Percentiles rank a stretch among this genome's conserved stretches.
Conservation (phyloP, 2,888 invertebrate genomes). For the Eurois occulta region DNA sequence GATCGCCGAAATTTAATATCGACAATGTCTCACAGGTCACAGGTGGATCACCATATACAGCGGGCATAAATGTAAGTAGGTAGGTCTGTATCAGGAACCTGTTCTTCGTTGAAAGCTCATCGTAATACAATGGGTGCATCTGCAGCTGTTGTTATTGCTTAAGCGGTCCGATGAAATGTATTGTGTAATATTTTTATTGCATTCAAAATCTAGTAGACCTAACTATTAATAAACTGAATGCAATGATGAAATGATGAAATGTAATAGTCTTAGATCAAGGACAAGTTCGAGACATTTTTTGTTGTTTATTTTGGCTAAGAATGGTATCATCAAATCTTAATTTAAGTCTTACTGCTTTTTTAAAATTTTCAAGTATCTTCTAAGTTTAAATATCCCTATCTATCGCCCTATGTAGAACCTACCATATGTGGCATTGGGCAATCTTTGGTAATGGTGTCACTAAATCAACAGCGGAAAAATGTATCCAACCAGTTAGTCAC, state of each 20-base stretch:
- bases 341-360: neutral
- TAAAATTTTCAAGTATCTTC: neutral
- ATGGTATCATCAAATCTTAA: neutral
- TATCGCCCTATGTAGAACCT: neutral
- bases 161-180: constrained; percentile 29
- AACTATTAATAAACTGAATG: neutral
- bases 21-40: constrained; percentile 10
- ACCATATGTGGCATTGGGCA: constrained; percentile 2
- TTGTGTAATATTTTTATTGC: constrained; percentile 47
- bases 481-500: constrained; percentile 24
- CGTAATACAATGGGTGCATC: constrained; percentile 56
- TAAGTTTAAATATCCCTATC: neutral
- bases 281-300: constrained; percentile 12
- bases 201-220: constrained; percentile 21
- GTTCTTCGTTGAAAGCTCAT: constrained; percentile 62
- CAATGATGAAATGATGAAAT: no score
- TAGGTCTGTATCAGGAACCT: constrained; percentile 54
- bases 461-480: constrained; percentile 51
- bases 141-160: constrained; percentile 35
- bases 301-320: neutral
- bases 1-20: neutral
- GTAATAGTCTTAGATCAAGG: constrained; percentile 44
- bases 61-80: neutral
- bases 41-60: constrained; percentile 19
- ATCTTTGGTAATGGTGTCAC: constrained; percentile 44